Base-by-base conservation (phyloP, 2,888 invertebrate genomes). In the Phorcus lineatus region DNA sequence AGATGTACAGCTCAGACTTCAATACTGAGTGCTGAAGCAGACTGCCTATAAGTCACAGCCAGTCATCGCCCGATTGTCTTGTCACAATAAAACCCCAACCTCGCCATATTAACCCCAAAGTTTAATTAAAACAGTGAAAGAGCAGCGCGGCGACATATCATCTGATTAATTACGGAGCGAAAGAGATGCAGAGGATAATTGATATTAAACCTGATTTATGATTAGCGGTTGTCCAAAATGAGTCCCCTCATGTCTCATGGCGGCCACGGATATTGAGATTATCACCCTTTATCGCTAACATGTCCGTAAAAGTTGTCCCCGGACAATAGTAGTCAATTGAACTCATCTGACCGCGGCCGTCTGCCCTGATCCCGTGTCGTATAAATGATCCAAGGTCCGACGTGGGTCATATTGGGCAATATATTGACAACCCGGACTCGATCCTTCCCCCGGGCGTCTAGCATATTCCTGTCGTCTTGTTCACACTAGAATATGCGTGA, bases 111-210 rank as follows among this genome's bases (percentile, higher is more conserved):
- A 40, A 47, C 36, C 40, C 36, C n/a, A 40, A 40, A 70, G 36
- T 70, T 31, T 70, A 70, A 70, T 70, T 70, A 70, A 70, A 70
- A 70, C 70, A 70, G 70, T 36, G 70, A 70, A 70, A 70, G 70
- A 70, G 36, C 28, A 31, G 70, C 70, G 70, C 28, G 36, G 36
- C 28, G 70, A 70, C 70, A 70, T 70, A 70, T 70, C 36, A 70
- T 70, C 70, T 31, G 70, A 70, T 70, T 70, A 70, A 70, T 70
- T 70, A 70, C 70, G 4, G n/a, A n/a, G 36, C 36, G 70, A 70
- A 70, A 70, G 70, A 70, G 36, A 70, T 36, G 70, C 70, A 36
- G 36, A 70, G 19, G 70, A 70, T 70, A 70, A 70, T 70, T 70
- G 70, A 70, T 70, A 70, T 70, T 40, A 70, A 70, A 40, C 70